These are phyloP conservation scores for Elgaria multicarinata DNA, from an alignment of 2,113 vertebrate genomes.

Conservation along the genomic window DNA sequence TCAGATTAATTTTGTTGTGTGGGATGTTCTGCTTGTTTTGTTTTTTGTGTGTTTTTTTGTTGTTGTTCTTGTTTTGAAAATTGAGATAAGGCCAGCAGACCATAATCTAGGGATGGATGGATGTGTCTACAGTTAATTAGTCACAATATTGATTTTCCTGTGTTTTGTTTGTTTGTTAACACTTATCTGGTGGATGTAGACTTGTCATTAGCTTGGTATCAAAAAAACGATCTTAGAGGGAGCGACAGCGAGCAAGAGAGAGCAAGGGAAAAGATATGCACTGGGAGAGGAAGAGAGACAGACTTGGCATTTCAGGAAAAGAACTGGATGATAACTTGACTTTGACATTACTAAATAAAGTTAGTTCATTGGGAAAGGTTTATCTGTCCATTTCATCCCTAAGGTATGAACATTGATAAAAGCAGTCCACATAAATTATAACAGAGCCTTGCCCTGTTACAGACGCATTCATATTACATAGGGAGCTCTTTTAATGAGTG, in stretches of 20 bases:
- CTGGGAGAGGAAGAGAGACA: neutral
- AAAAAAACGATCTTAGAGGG: neutral
- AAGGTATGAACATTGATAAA: neutral
- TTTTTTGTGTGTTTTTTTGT: too few relatives aligned
- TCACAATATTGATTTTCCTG: slow-evolving; percentile 32
- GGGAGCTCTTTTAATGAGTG: slow-evolving; percentile 3
- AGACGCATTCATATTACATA: neutral
- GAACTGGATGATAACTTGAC: neutral
- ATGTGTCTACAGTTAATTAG: slow-evolving; percentile 36
- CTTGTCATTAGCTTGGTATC: slow-evolving; percentile 28
- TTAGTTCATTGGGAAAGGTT: neutral
- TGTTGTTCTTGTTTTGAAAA: neutral
- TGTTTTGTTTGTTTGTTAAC: slow-evolving; percentile 28
- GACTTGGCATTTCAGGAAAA: neutral
- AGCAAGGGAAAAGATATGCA: neutral
- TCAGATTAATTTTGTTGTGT: slow-evolving; percentile 12
- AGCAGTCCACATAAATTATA: neutral
- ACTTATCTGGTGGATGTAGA: neutral
- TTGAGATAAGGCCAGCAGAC: slow-evolving; percentile 16
- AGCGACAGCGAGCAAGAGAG: neutral
- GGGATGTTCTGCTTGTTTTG: neutral
- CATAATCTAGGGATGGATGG: slow-evolving; percentile 38
- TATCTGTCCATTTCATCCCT: neutral
- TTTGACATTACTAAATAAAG: neutral
- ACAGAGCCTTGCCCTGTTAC: neutral